Base-by-base conservation (phyloP, 2,888 invertebrate species). In the Dioctria linearis region DNA sequence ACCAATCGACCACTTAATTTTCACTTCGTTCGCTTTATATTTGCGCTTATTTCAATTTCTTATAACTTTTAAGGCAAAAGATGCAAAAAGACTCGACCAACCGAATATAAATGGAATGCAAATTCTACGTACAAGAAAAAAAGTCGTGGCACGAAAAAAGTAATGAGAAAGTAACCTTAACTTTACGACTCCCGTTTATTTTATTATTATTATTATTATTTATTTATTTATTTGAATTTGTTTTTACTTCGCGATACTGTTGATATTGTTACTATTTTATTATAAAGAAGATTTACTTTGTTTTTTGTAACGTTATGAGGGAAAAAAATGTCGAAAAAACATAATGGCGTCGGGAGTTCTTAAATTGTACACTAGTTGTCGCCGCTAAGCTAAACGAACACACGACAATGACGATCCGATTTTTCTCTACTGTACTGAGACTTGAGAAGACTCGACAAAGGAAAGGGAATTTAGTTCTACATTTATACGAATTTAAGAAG, bases 301-400 rank as follows among this genome's bases (percentile, higher is more conserved):
- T 67, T 78, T 67, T 67, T 51, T 78, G 66, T 66, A 46, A 67
- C 67, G 66, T 78, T 66, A 78, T 66, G 54, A 67, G 57, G 66
- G 78, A 78, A 78, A 78, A 76, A 78, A 67, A 67, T 78, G 66
- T 78, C 67, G 78, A 78, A 67, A 78, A 78, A 82, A 82, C 82
- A 82, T 82, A 81, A 82, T 82, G 82, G 82, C 82, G 82, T 80
- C 82, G 81, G 82, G 82, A 81, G 67, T 78, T 78, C 78, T 78
- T 78, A 76, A 76, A 76, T 76, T 57, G 76, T 76, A 76, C 76
- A 76, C 76, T 76, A 76, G 76, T 63, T 76, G 76, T 76, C 76
- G 76, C 76, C 76, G 76, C 76, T 76, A 76, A 76, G 76, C 76
- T 76, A 76, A 63, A 43, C 76, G 76, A 76, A 76, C 76, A 76